Conservation (phyloP, 64 coral and sea anemone genomes). For the Astreopora myriophthalma region DNA sequence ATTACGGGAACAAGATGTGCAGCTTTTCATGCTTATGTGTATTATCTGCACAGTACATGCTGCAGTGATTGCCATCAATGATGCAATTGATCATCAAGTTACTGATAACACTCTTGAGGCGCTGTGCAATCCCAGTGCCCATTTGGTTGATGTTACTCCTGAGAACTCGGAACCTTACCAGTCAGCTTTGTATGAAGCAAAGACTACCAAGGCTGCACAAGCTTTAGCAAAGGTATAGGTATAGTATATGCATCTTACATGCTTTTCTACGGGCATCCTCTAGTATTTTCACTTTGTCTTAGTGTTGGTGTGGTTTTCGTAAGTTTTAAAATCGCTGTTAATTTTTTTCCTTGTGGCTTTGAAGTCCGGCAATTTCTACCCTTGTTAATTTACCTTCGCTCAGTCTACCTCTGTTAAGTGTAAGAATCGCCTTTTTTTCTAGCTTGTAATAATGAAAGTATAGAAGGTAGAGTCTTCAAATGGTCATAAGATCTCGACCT, state of each 20-base stretch:
- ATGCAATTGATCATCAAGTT: slow-evolving; percentile 91
- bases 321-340: too few relatives aligned
- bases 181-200: slow-evolving; percentile 79
- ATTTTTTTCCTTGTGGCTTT: too few relatives aligned
- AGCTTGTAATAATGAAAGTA: too few relatives aligned
- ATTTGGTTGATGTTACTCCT: slow-evolving; percentile 72
- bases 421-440: too few relatives aligned
- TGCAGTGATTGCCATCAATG: slow-evolving; percentile 95
- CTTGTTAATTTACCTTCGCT: too few relatives aligned
- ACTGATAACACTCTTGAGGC: slow-evolving; percentile 76
- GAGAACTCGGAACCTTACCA: slow-evolving; percentile 74
- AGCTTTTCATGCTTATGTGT: background rate
- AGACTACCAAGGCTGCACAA: slow-evolving; percentile 68
- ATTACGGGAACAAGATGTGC: background rate
- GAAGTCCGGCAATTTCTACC: too few relatives aligned
- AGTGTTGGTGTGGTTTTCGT: too few relatives aligned
- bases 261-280: background rate
- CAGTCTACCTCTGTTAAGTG: too few relatives aligned
- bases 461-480: too few relatives aligned
- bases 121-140: slow-evolving; percentile 89
- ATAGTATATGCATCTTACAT: background rate
- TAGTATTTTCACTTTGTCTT: too few relatives aligned
- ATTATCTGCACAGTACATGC: slow-evolving; percentile 85
- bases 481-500: too few relatives aligned
- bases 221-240: slow-evolving; percentile 85